A percentile compares a stretch with the other conserved stretches of the same genome.
phyloP scores from a whole-genome alignment of 2,797 vertebrate genomes.

The Microchirus variegatus region DNA sequence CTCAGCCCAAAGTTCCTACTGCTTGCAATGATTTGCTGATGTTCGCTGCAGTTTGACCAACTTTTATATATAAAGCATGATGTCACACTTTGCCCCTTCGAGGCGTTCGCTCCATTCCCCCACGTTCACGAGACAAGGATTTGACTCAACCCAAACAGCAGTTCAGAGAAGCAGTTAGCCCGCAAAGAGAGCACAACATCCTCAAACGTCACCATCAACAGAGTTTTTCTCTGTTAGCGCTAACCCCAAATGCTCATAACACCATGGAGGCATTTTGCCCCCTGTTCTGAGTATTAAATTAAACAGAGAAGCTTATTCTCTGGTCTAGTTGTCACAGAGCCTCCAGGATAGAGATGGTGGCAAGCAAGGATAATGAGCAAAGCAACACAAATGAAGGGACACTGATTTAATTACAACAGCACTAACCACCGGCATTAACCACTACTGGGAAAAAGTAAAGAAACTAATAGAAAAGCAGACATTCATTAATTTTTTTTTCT shows the following conservation, averaged over 20 bases:
- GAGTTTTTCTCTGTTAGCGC: constrained; percentile 32
- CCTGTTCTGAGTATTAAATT: constrained; percentile 34
- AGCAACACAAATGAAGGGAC: constrained; percentile 29
- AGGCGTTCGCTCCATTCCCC: constrained; percentile 21
- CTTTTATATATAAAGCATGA: constrained; percentile 45
- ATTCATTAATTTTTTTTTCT: neutral
- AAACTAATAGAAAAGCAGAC: constrained; percentile 3
- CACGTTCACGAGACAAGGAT: constrained; percentile 23
- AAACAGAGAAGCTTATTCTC: constrained; percentile 50
- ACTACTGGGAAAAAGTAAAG: constrained; percentile 17
- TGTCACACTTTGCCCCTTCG: constrained; percentile 31
- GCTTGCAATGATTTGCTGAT: constrained; percentile 24
- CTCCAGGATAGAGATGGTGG: constrained; percentile 29
- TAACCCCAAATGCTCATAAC: constrained; percentile 21
- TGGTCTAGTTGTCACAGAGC: constrained; percentile 39
- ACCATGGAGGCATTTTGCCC: constrained; percentile 8
- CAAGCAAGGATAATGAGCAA: constrained; percentile 52
- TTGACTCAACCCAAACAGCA: constrained; percentile 20
- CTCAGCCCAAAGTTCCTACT: constrained; percentile 43
- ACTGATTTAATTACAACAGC: constrained; percentile 42
- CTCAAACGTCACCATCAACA: constrained; percentile 46
- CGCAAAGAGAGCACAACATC: constrained; percentile 24
- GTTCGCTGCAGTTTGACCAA: constrained; percentile 43
- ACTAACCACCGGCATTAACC: constrained; percentile 6
- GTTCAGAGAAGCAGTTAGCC: constrained; percentile 18